Percentiles rank a stretch among this genome's conserved stretches.
phyloP scores from a whole-genome alignment of 2,888 invertebrate species.

The Thereva unica region DNA sequence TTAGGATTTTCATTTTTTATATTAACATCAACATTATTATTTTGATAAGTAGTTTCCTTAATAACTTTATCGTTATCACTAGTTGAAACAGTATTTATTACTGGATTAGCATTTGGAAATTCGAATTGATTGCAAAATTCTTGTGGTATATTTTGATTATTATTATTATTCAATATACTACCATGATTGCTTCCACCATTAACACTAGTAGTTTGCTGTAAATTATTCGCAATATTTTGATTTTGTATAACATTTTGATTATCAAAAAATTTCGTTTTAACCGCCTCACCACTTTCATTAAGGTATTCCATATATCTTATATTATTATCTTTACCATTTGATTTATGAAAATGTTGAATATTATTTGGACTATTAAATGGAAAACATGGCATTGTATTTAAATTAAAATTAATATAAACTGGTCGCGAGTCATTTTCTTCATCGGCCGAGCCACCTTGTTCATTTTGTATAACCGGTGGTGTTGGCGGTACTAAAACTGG shows the following conservation, averaged over 20 bases:
- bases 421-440: constrained; percentile 11
- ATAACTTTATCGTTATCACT: background rate
- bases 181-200: no score
- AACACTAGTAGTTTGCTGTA: no score
- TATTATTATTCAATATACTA: no score
- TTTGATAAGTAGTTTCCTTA: background rate
- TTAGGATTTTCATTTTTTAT: constrained; percentile 3
- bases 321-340: constrained; percentile 2
- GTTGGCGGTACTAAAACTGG: background rate
- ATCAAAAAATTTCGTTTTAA: constrained; percentile 6
- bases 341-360: background rate
- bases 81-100: background rate
- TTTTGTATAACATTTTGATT: background rate
- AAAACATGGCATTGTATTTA: background rate
- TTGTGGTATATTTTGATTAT: no score
- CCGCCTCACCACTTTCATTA: constrained; percentile 2
- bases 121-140: no score
- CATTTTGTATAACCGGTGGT: background rate
- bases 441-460: background rate
- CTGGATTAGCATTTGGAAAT: no score
- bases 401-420: constrained; percentile 17
- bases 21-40: background rate
- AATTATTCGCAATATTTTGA: no score
- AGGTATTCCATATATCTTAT: constrained; percentile 15
- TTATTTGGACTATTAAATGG: background rate